Base-by-base conservation (phyloP, 2,888 invertebrate species). In the Drosophila neoperkinsi region DNA sequence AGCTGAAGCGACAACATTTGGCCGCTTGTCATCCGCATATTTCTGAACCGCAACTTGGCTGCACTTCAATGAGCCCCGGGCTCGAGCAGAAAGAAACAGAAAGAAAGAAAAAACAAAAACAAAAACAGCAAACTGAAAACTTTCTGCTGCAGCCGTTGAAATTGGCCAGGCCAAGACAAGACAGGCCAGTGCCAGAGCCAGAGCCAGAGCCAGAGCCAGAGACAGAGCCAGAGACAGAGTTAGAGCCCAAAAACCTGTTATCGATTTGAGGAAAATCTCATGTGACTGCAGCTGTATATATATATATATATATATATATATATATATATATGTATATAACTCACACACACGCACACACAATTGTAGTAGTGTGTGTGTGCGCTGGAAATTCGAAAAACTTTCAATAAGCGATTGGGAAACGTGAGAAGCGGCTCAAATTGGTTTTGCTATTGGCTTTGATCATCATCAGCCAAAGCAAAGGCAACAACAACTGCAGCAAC, bases 181-280 rank as follows among this genome's bases (percentile, higher is more conserved):
- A 38, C 55, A 28, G 55, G 38, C 55, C 55, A 55, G 30, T 55
- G 55, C 53, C 63, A 61, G 30, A 51, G 58, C 50, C 57, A 61
- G 28, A 46, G 58, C 33, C 57, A 41, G 46, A 31, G 28, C 46
- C 61, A 61, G 28, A 46, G 58, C 33, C 57, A 41, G 46, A 31
- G 28, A 46, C 61, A 18, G 70, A 61, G 81, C 71, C 81, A 77
- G 65, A 58, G 53, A 5, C 61, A 16, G 21, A 58, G 78, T 18
- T 41, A n/a, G 71, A 71, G 82, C 75, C 84, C 67, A 50, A 87
- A 85, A 85, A 85, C 85, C 90, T 71, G 85, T 85, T 89, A 78
- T 80, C 71, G 85, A 69, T 89, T 87, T 82, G 69, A 82, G 84
- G 90, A 84, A 85, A 85, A 80, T 70, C 81, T 73, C 71, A 69